These are phyloP conservation scores for Heterochromis multidens DNA, from an alignment of 2,113 vertebrate genomes.

Conservation along the genomic window DNA sequence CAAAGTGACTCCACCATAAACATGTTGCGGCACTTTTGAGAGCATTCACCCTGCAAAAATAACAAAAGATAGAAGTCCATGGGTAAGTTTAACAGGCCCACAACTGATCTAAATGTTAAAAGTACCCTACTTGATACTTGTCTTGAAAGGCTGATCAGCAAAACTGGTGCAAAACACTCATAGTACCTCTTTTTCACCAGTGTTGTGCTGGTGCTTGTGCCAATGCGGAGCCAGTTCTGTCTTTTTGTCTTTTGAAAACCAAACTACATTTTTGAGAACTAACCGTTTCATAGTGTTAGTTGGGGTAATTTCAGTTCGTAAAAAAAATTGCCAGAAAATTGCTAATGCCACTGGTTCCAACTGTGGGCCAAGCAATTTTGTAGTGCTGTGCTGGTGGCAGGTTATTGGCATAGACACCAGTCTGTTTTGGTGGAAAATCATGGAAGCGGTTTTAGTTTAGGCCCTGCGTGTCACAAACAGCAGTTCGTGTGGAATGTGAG, in stretches of 20 bases:
- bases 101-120: background rate
- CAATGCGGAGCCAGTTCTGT: too few relatives aligned
- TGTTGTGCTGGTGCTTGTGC: background rate
- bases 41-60: background rate
- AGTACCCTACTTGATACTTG: background rate
- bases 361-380: background rate
- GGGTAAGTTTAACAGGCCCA: background rate
- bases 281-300: background rate
- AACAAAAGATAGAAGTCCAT: background rate
- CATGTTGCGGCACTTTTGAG: background rate
- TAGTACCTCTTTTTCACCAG: background rate
- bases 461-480: background rate
- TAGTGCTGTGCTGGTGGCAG: background rate
- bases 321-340: background rate
- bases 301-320: background rate
- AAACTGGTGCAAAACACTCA: background rate
- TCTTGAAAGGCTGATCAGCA: background rate
- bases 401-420: fast-evolving
- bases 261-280: background rate
- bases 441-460: background rate
- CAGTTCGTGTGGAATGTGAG: background rate
- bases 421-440: background rate
- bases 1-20: background rate
- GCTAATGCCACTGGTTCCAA: background rate
- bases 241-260: too few relatives aligned